Base-by-base conservation (phyloP, 2,113 vertebrate genomes). In the Festucalex cinctus region DNA sequence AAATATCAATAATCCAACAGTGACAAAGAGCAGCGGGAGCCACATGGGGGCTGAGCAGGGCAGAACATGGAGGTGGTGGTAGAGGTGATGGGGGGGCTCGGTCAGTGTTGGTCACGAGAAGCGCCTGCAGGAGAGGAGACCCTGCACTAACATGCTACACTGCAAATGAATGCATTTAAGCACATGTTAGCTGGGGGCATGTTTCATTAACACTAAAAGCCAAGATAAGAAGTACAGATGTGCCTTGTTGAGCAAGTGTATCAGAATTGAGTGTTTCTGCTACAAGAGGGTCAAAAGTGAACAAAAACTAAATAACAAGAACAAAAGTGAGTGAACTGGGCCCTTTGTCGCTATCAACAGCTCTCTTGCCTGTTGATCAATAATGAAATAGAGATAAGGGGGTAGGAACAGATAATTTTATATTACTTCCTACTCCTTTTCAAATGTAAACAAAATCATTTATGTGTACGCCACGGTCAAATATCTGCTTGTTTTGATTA, bases 1-100 rank as follows among this genome's bases (percentile, higher is more conserved):
- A 88, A 84, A 87, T 76, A 83, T 86, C 83, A 82, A 83, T 70
- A 62, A 82, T 83, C 69, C 69, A 78, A 88, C 84, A 84, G 86
- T 57, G 76, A 82, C 66, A 82, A 87, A 75, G 60, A 83, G 74
- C 83, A 82, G 78, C 83, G 54, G 78, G 82, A 83, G 84, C 75
- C 81, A 86, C 76, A 60, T 51, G 54, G 83, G 74, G 46, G 85
- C 85, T 85, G 82, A 84, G 85, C 73, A 76, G 78, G 73, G 82
- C 75, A 87, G 76, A 88, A 78, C 77, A 89, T 85, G 76, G 80
- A 86, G n/a, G 58, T 37, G 28, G 56, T 60, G 39, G 58, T 61
- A 36, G 60, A 43, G 16, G 14, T 22, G 39, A 37, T 14, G 13
- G 13, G 22, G 79, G 76, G 68, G 87, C 36, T 6, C 14, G 59